Conservation (phyloP, 2,113 vertebrate genomes). For the Pandion haliaetus region DNA sequence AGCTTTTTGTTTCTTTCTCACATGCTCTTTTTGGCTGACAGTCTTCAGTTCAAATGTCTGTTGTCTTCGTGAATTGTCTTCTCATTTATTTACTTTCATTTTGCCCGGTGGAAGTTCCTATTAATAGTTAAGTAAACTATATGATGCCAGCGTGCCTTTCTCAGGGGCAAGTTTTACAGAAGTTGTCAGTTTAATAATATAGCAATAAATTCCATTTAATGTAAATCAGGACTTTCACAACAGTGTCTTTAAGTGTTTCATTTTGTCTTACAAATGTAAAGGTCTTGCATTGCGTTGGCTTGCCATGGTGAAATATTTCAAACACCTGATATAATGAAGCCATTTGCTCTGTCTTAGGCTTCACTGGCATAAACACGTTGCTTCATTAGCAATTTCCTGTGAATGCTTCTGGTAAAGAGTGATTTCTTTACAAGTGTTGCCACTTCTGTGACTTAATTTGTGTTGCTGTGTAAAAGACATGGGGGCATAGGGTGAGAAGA, state of each 20-base stretch:
- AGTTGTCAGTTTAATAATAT: slow-evolving; percentile 1
- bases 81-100: background rate
- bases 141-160: background rate
- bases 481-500: background rate
- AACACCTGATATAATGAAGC: background rate
- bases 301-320: background rate
- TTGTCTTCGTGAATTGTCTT: background rate
- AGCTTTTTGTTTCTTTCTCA: background rate
- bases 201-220: background rate
- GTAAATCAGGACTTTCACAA: background rate
- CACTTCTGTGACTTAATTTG: background rate
- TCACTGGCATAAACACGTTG: background rate
- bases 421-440: background rate
- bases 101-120: background rate
- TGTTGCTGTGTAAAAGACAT: background rate
- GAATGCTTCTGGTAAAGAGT: background rate
- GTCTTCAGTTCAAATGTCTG: background rate
- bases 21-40: background rate
- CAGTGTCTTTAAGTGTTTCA: background rate
- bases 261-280: background rate
- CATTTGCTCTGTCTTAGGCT: background rate
- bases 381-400: background rate
- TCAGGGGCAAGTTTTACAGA: background rate
- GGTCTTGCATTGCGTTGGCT: background rate
- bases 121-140: background rate